Base-by-base conservation (phyloP, 2,113 vertebrate species). In the Tringa solitaria region DNA sequence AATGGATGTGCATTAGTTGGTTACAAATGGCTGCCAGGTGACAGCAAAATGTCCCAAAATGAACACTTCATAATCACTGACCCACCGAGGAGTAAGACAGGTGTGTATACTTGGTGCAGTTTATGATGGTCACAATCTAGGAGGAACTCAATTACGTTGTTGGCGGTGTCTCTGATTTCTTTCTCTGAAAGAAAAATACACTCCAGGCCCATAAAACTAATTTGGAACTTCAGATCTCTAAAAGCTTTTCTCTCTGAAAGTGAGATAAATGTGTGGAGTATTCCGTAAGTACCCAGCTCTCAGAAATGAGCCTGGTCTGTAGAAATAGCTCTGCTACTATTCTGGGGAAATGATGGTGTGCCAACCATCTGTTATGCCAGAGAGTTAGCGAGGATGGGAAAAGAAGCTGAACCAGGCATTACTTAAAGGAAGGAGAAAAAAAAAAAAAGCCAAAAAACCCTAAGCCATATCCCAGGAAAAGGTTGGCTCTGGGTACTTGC, bases 111-210 rank as follows among this genome's bases (percentile, higher is more conserved):
- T 13, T 33, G 51, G 57, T 45, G 28, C 32, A 37, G 67, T 46
- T 91, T 28, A 12, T 51, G 90, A 26, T 74, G 67, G 84, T 59
- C 74, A 89, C 90, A 74, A 87, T 77, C 53, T 32, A 50, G 68
- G 22, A 73, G 33, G 35, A 70, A 46, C 63, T 26, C 68, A 28
- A 74, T 89, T 23, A 46, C 9, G 14, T 9, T 69, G 63, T 17
- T 10, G 4, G 72, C 1, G 0, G 39, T 9, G 9, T 14, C 76
- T 72, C 63, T 43, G 68, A 77, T 81, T 89, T 56, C 77, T 81
- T 54, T 56, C 68, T 77, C 94, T 69, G 68, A 77, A 73, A 94
- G 94, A 80, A 94, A 96, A 95, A 84, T 32, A 77, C 77, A 48
- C 87, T 77, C 72, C 68, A 64, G 48, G 77, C 48, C 48, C 84